phyloP scores from a whole-genome alignment of 1,140 invertebrate species.

The Hycleus phaleratus region DNA sequence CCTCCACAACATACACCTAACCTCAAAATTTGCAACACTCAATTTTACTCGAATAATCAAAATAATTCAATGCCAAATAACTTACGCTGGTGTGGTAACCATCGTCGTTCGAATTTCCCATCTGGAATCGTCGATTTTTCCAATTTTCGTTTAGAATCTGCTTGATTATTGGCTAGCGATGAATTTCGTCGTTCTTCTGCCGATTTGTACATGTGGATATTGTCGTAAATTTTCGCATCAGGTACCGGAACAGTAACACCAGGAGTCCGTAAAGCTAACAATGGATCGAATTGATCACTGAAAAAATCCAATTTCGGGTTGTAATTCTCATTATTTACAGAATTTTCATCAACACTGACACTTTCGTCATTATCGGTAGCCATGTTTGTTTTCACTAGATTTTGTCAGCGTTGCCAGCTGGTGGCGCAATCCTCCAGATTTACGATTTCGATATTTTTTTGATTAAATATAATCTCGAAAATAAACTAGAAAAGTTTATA shows the following conservation, averaged over 20 bases:
- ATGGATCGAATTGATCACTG: constrained; percentile 58
- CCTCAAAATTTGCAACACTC: no score
- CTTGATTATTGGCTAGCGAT: background rate
- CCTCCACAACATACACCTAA: no score
- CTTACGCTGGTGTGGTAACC: constrained; percentile 33
- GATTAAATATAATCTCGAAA: no score
- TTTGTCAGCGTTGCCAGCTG: no score
- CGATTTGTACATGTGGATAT: constrained; percentile 51
- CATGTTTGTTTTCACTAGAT: constrained; percentile 9
- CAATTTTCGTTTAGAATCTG: constrained; percentile 1
- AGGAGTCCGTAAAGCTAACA: constrained; percentile 54
- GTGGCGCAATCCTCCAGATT: no score
- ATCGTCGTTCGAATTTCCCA: constrained; percentile 27
- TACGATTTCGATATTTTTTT: no score
- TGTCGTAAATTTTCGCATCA: constrained; percentile 53
- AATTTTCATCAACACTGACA: constrained; percentile 29
- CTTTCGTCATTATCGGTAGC: constrained; percentile 18
- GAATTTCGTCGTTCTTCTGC: constrained; percentile 2
- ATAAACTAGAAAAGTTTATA: no score
- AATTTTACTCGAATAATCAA: no score
- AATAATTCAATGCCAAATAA: no score
- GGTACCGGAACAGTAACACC: constrained; percentile 46
- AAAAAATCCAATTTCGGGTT: constrained; percentile 56
- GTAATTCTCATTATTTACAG: constrained; percentile 38
- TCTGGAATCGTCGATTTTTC: constrained; percentile 1